Evolutionary conservation across 2,888 invertebrate genomes (phyloP).

Genomic region (Formica aserva): DNA sequence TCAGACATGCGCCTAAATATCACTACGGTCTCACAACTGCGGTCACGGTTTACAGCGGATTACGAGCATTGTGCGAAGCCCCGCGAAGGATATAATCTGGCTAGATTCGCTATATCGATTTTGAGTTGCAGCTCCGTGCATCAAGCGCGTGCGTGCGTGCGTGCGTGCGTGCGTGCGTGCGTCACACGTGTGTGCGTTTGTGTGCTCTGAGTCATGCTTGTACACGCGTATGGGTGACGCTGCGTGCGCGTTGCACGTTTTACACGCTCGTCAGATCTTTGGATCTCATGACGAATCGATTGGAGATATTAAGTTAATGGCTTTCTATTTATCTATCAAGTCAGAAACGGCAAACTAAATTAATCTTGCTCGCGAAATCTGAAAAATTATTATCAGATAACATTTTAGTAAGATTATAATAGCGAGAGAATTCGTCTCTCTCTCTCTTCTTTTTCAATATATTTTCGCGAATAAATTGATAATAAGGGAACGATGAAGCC

Average conservation of each 20-base stretch:
- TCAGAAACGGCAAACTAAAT: conserved; percentile 9
- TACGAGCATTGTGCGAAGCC: conserved; percentile 84
- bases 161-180: conserved; percentile 66
- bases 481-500: neutral
- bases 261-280: conserved; percentile 63
- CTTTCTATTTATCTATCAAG: conserved; percentile 17
- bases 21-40: conserved; percentile 70
- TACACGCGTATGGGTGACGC: conserved; percentile 56
- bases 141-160: conserved; percentile 69
- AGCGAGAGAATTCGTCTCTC: neutral
- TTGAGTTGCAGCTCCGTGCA: conserved; percentile 82
- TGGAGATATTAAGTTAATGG: conserved; percentile 36
- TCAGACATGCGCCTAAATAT: conserved; percentile 61
- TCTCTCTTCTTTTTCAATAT: neutral
- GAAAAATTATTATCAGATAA: conserved; percentile 8
- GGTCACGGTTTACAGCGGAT: conserved; percentile 79
- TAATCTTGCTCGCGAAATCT: conserved; percentile 6
- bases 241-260: conserved; percentile 64
- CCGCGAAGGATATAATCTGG: conserved; percentile 84
- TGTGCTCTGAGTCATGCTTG: conserved; percentile 74
- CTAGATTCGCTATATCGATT: conserved; percentile 85
- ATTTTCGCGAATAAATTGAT: conserved; percentile 18
- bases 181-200: conserved; percentile 43
- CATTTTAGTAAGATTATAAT: neutral
- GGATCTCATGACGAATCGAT: conserved; percentile 52